Percentiles rank a stretch among this genome's conserved stretches.
Evolutionary conservation across 2,113 vertebrate species (phyloP).

Genomic region (Pteronura brasiliensis): DNA sequence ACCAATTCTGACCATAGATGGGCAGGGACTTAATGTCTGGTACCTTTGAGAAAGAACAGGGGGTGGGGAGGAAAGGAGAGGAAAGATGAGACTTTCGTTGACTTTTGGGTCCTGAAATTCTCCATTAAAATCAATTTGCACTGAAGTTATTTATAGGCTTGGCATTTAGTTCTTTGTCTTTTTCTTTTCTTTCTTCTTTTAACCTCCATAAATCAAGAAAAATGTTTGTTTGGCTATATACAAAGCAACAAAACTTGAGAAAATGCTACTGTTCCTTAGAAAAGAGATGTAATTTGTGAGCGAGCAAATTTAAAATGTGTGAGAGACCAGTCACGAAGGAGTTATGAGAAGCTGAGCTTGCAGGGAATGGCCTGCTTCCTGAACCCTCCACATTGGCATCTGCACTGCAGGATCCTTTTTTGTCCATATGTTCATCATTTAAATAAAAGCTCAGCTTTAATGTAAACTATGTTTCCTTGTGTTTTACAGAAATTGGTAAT

Average conservation of each 20-base stretch:
- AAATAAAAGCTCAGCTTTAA: neutral
- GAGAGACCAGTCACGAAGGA: neutral
- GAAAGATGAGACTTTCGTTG: neutral
- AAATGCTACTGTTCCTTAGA: neutral
- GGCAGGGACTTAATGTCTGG: accelerated
- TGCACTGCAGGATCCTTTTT: neutral
- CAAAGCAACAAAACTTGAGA: neutral
- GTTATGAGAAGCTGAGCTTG: neutral
- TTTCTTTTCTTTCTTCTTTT: neutral
- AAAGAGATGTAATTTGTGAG: neutral
- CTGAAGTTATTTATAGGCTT: neutral
- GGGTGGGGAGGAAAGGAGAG: no score
- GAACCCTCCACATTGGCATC: neutral
- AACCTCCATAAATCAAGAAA: neutral
- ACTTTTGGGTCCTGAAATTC: neutral
- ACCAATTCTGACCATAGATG: neutral
- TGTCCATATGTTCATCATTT: neutral
- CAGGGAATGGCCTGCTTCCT: neutral
- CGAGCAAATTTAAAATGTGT: neutral
- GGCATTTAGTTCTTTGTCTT: neutral
- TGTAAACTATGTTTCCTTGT: neutral
- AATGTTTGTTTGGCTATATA: neutral
- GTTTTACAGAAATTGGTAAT: neutral
- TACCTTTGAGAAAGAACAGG: neutral
- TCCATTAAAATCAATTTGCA: neutral